Percentiles rank a stretch among this genome's conserved stretches.
Conservation (phyloP, 2,113 vertebrate genomes). For the Stomatorhinus ivindoensis region DNA sequence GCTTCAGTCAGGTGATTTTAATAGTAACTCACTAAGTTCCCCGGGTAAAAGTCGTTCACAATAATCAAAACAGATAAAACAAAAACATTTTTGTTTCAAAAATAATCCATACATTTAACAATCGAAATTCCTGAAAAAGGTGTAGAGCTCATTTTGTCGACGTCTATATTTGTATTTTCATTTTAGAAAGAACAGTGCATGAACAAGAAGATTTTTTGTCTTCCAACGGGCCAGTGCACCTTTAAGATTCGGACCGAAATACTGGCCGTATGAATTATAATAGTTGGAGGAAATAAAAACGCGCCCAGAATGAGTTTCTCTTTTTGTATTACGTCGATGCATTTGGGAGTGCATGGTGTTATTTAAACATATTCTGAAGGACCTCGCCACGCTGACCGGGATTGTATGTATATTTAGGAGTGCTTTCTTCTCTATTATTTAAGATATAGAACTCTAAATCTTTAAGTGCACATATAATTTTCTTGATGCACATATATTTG, state of each 20-base stretch:
- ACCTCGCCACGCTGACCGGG: background rate
- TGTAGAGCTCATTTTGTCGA: background rate
- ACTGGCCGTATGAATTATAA: background rate
- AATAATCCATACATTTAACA: background rate
- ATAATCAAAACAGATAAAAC: background rate
- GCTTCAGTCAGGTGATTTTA: background rate
- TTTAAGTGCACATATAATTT: background rate
- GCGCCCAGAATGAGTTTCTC: background rate
- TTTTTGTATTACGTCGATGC: background rate
- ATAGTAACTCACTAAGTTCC: background rate
- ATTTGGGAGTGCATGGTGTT: background rate
- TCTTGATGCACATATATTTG: background rate
- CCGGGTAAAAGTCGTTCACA: background rate
- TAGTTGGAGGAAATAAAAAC: background rate
- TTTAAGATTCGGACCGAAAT: background rate
- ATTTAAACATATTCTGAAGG: background rate
- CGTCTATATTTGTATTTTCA: background rate
- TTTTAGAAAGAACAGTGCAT: background rate
- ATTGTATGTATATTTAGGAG: background rate
- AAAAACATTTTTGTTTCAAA: background rate
- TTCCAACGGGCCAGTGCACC: background rate
- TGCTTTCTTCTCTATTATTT: background rate
- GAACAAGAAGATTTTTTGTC: background rate
- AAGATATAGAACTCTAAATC: background rate
- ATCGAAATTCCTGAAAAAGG: background rate